These are phyloP conservation scores for Hemibagrus guttatus DNA, from an alignment of 2,797 vertebrate genomes.

Conservation along the genomic window DNA sequence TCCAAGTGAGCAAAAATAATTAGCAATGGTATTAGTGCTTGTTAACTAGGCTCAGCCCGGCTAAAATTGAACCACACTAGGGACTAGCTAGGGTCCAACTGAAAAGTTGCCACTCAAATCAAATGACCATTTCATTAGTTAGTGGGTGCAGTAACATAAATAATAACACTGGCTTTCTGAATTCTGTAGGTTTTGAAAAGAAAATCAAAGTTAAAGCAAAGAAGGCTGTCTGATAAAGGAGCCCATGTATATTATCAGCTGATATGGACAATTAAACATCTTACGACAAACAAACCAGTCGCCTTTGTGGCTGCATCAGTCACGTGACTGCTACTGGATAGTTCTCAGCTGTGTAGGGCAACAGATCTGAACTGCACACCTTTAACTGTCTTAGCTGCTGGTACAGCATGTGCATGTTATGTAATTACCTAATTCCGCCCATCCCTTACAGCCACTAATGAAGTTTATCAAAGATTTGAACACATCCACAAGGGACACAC, in stretches of 20 bases:
- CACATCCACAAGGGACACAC: constrained; percentile 47
- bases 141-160: not conserved
- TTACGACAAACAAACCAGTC: not conserved
- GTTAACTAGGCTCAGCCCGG: constrained; percentile 11
- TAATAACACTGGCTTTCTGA: not conserved
- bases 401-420: constrained; percentile 37
- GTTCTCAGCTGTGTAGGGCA: not conserved
- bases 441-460: constrained; percentile 41
- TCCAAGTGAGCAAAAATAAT: constrained; percentile 23
- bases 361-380: constrained; percentile 11
- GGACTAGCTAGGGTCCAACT: not conserved
- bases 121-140: not conserved
- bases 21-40: constrained; percentile 5
- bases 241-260: not conserved
- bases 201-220: not conserved
- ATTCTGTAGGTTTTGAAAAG: not conserved
- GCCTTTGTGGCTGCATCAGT: not conserved
- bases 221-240: not conserved
- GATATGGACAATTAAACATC: constrained; percentile 9
- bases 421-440: constrained; percentile 47
- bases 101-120: not conserved
- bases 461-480: constrained; percentile 40
- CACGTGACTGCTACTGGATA: not conserved
- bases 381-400: constrained; percentile 22
- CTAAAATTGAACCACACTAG: not conserved